Base-by-base conservation (phyloP, 2,113 vertebrate species). In the Nesoenas mayeri region DNA sequence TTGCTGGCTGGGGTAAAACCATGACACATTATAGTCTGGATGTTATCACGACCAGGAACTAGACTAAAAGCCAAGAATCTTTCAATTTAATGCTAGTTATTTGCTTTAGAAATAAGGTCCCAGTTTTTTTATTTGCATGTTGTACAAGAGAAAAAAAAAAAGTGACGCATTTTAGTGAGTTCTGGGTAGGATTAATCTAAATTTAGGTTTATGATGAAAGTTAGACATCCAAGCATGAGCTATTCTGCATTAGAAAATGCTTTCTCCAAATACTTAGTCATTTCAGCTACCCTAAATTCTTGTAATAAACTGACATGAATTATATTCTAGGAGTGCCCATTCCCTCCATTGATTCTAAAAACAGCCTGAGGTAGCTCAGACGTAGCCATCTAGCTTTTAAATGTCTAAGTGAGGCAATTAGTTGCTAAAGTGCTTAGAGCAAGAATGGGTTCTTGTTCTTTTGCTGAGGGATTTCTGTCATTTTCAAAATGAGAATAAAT, bases 201-300 rank as follows among this genome's bases (percentile, higher is more conserved):
- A 15, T 48, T 66, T 42, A 62, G 14, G 32, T 60, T 86, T 84
- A 64, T 60, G 64, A 64, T 60, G 64, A 69, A 87, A 72, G 31
- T 64, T 64, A 71, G 12, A 75, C 48, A 58, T 47, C 40, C 36
- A 84, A 70, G 19, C 12, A 38, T 62, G 21, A 81, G 31, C 36
- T 81, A 54, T 9, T 61, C 29, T 77, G 48, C 8, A 4, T 88
- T 40, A 88, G 48, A 92, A 90, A 91, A 81, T 57, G 31, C 34
- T 93, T 32, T 18, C 38, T 72, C 24, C n/a, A 64, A 64, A 72
- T 72, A 48, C 66, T 85, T 60, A 82, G 93, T 88, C 53, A 92
- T 90, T 95, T 88, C 93, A 90, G 53, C 48, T 75, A 2, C n/a
- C 74, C 67, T 58, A 77, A 51, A 92, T 92, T 89, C 79, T 79